Base-by-base conservation (phyloP, 2,888 invertebrate genomes). In the Digitonthophagus gazella region DNA sequence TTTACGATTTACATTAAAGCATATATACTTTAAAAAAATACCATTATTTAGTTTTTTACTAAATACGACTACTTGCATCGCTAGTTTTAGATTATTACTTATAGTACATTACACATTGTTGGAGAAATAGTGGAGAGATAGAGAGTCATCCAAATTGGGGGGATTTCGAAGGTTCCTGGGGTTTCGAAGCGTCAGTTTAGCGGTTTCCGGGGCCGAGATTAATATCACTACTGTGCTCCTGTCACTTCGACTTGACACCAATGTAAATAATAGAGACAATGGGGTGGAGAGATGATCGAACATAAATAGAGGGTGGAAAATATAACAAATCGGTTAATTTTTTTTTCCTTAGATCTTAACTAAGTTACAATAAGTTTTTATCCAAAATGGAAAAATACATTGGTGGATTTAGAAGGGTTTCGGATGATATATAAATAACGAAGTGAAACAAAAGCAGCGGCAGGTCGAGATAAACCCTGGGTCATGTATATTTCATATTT, bases 401-500 rank as follows among this genome's bases (percentile, higher is more conserved):
- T 55, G 55, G 15, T 55, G n/a, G 55, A 55, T 55, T 55, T n/a
- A 55, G n/a, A n/a, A n/a, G n/a, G n/a, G n/a, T n/a, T n/a, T n/a
- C n/a, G n/a, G n/a, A n/a, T n/a, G n/a, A n/a, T n/a, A n/a, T n/a
- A 44, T 44, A 44, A 44, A 44, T 44, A 44, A 44, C 28, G 28
- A 11, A 11, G 28, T 44, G 22, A 28, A 66, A 58, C 14, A n/a
- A 66, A 58, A 44, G 44, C 58, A 28, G 11, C 4, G 18, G 5
- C 11, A 18, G 58, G n/a, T 16, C 18, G 20, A 18, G 61, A 61
- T 61, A 61, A 67, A 63, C 2, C 67, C 19, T 15, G 63, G 63
- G 44, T 18, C 61, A 68, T 65, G 68, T 44, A 55, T 56, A 69
- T 66, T 63, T 69, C 69, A 69, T 69, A 69, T 69, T 64, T 69